These are phyloP conservation scores for Geotrypetes seraphini DNA, from an alignment of 2,797 vertebrate genomes.

Conservation along the genomic window DNA sequence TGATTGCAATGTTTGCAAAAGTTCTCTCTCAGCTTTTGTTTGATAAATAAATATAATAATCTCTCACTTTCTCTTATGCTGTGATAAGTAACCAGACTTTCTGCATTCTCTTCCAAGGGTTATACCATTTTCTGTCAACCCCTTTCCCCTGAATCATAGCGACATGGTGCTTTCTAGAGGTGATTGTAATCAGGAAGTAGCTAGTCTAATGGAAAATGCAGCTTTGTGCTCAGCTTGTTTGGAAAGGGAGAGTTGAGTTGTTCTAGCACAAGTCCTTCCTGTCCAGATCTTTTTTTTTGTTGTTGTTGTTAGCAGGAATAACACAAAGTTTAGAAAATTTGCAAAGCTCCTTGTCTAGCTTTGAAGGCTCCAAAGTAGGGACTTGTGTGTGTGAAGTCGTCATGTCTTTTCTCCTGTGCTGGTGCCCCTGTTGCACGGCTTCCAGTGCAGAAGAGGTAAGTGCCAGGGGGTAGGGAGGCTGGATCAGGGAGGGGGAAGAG, in stretches of 20 bases:
- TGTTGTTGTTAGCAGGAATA: neutral
- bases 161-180: constrained; percentile 8
- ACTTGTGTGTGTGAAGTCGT: neutral
- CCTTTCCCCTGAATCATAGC: neutral
- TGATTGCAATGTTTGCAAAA: no score
- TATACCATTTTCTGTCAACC: neutral
- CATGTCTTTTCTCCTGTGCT: neutral
- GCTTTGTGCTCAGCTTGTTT: constrained; percentile 10
- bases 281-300: neutral
- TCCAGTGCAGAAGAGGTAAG: constrained; percentile 8
- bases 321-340: neutral
- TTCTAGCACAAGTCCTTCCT: neutral
- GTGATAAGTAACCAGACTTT: no score
- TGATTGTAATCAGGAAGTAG: constrained; percentile 5
- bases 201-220: neutral
- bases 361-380: no score
- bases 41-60: no score
- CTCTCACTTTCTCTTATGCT: no score
- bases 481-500: fast-evolving
- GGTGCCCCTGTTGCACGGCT: neutral
- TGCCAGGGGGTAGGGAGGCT: neutral
- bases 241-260: no score
- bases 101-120: neutral
- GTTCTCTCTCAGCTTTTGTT: no score
- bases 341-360: fast-evolving